Percentiles rank a stretch among this genome's conserved stretches.
phyloP scores from a whole-genome alignment of 2,888 invertebrate species.

The Blera fallax region DNA sequence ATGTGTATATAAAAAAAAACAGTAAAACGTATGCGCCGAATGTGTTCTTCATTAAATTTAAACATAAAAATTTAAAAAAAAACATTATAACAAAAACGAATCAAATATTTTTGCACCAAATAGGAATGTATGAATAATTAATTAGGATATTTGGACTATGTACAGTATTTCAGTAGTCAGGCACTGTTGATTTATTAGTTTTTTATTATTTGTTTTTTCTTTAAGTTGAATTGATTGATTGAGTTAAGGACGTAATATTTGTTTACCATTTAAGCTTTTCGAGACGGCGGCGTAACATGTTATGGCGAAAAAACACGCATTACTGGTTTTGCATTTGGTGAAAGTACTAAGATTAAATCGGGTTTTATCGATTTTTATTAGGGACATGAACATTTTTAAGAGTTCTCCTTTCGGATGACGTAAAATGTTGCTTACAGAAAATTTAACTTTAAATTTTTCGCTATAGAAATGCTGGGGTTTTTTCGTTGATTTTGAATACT shows the following conservation, averaged over 20 bases:
- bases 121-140: slow-evolving; percentile 17
- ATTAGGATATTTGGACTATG: not conserved
- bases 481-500: too few species aligned
- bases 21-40: slow-evolving; percentile 40
- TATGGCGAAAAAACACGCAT: not conserved
- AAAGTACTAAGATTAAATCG: not conserved
- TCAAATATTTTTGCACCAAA: slow-evolving; percentile 54
- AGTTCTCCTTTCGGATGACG: not conserved
- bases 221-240: not conserved
- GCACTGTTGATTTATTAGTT: not conserved
- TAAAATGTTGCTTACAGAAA: not conserved
- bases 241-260: not conserved
- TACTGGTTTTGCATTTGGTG: not conserved
- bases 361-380: not conserved
- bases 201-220: not conserved
- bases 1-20: slow-evolving; percentile 19
- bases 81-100: not conserved
- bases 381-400: not conserved
- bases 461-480: too few species aligned
- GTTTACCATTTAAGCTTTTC: not conserved
- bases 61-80: not conserved
- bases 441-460: not conserved
- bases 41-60: slow-evolving; percentile 43
- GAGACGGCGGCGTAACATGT: not conserved
- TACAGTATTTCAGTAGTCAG: slow-evolving; percentile 1